Percentiles rank a stretch among this genome's conserved stretches.
phyloP scores from a whole-genome alignment of 2,888 invertebrate species.

The Melipona bicolor region DNA sequence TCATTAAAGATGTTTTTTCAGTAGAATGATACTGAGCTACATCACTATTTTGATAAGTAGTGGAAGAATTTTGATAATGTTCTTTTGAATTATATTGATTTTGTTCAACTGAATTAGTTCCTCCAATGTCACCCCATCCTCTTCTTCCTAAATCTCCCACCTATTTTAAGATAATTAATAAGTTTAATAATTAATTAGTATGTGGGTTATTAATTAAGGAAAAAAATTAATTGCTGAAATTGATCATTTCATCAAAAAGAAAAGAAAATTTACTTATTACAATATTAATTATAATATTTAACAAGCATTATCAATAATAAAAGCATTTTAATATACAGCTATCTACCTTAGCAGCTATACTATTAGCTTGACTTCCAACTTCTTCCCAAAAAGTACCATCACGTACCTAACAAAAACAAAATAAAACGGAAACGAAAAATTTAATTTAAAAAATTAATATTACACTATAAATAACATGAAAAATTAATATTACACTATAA shows the following conservation, averaged over 20 bases:
- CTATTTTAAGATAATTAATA: constrained; percentile 79
- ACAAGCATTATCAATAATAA: neutral
- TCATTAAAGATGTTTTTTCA: constrained; percentile 80
- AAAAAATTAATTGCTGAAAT: neutral
- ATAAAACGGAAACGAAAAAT: constrained; percentile 34
- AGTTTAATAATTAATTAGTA: neutral
- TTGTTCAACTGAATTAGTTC: constrained; percentile 85
- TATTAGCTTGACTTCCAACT: constrained; percentile 87
- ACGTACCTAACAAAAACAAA: constrained; percentile 86
- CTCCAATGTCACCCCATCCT: constrained; percentile 88
- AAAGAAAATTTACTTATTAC: neutral
- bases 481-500: constrained; percentile 4
- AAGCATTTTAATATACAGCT: constrained; percentile 1
- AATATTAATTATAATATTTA: neutral
- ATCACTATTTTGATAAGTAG: constrained; percentile 75
- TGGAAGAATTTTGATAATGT: constrained; percentile 79
- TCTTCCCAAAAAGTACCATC: constrained; percentile 89
- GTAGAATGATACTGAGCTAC: constrained; percentile 74
- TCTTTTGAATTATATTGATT: constrained; percentile 76
- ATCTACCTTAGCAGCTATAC: constrained; percentile 88
- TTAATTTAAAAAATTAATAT: constrained; percentile 33
- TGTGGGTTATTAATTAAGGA: neutral
- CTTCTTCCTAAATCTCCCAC: constrained; percentile 89
- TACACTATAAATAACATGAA: neutral
- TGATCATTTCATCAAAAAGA: neutral